Percentiles rank a stretch among this genome's conserved stretches.
phyloP scores from a whole-genome alignment of 1,140 invertebrate genomes.

The Diabrotica virgifera region DNA sequence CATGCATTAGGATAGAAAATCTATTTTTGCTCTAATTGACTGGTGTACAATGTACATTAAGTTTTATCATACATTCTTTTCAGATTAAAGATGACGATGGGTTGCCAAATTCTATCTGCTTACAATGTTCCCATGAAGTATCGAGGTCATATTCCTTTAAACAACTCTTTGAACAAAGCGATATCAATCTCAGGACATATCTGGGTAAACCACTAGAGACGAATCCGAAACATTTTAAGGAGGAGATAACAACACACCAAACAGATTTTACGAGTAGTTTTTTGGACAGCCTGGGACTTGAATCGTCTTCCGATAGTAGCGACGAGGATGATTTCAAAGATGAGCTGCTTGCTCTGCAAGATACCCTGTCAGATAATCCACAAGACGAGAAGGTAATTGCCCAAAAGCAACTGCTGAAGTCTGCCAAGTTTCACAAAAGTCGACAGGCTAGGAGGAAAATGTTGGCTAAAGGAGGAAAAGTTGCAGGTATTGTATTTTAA shows the following conservation, averaged over 20 bases:
- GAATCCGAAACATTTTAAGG: conserved; percentile 27
- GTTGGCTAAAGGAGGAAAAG: conserved; percentile 32
- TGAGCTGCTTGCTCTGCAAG: conserved; percentile 30
- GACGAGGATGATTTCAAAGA: conserved; percentile 41
- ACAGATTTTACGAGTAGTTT: conserved; percentile 31
- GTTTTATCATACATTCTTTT: not conserved
- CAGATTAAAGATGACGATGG: conserved; percentile 47
- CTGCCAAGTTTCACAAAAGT: conserved; percentile 41
- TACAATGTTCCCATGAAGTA: conserved; percentile 50
- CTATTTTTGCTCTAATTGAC: too few species aligned
- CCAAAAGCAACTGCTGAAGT: conserved; percentile 44
- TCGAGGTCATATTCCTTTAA: conserved; percentile 51
- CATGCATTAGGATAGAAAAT: too few species aligned
- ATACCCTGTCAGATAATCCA: conserved; percentile 28
- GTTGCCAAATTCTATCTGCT: conserved; percentile 48
- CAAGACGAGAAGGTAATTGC: conserved; percentile 45
- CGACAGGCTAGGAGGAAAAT: conserved; percentile 39
- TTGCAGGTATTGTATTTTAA: conserved; percentile 23
- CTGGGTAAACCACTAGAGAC: conserved; percentile 37
- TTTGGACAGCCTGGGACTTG: conserved; percentile 33
- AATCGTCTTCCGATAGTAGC: conserved; percentile 38
- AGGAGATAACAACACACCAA: conserved; percentile 27
- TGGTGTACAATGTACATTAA: too few species aligned
- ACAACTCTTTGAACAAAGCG: conserved; percentile 50
- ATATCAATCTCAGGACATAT: conserved; percentile 46